Base-by-base conservation (phyloP, 2,797 vertebrate species). In the Pipistrellus pipistrellus region DNA sequence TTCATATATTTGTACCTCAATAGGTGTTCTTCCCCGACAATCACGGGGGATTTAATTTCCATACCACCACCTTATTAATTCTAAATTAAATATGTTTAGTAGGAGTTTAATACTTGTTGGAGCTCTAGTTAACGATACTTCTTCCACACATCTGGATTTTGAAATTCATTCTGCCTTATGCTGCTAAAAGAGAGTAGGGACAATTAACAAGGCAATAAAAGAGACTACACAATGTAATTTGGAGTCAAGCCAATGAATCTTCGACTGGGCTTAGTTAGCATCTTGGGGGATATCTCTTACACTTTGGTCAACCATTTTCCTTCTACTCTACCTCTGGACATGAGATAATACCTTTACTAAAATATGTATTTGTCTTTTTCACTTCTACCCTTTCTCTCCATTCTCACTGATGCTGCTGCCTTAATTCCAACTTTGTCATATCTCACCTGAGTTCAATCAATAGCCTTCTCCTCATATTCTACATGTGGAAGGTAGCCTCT, bases 1-100 rank as follows among this genome's bases (percentile, higher is more conserved):
- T 96, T 97, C 97, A 86, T 97, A 97, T 97, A 97, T 93, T 97
- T 97, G 96, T 97, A 96, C 95, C 96, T 97, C 96, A 97, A 84
- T 94, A 98, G 94, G 89, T 96, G n/a, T 46, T 97, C 41, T 27
- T 97, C 95, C 57, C 84, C 51, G 84, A 97, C 90, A 97, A 97
- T 94, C 95, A 96, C 86, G 83, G 86, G 71, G 89, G 87, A 97
- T 96, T 98, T 98, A 97, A 97, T 97, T 97, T 97, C 86, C 93
- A 94, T 94, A 75, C 92, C 82, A 90, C 93, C 83, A 89, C 64
- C 87, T 97, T 96, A 97, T 98, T 97, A 97, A 96, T 90, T 97
- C 95, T 94, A 97, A 97, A 96, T 98, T 97, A 96, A 98, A 97
- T 95, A 92, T 35, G 83, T 92, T 97, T 97, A 96, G 68, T 76